phyloP scores from a whole-genome alignment of 1,140 invertebrate species.

The Cydia amplana region DNA sequence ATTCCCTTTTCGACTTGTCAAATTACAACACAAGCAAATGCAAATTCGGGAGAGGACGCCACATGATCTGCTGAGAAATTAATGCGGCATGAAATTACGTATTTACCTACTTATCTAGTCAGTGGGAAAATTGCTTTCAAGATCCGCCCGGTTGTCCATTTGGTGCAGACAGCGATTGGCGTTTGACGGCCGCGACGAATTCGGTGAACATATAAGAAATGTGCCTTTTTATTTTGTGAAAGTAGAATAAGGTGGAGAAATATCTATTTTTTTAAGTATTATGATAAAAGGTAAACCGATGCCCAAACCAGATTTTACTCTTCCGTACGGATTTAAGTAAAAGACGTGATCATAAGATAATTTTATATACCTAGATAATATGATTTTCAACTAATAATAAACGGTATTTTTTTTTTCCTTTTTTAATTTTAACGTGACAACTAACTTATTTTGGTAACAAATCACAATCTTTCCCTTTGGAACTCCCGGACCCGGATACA shows the following conservation, averaged over 20 bases:
- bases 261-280: background rate
- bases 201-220: conserved; percentile 32
- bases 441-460: conserved; percentile 10
- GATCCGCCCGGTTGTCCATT: conserved; percentile 57
- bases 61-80: conserved; percentile 60
- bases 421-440: no score
- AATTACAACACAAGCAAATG: conserved; percentile 44
- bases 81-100: conserved; percentile 72
- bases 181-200: conserved; percentile 49
- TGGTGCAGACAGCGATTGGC: conserved; percentile 54
- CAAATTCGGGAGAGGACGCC: conserved; percentile 46
- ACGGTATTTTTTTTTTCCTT: no score
- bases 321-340: background rate
- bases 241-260: background rate
- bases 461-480: conserved; percentile 35
- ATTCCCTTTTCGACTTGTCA: conserved; percentile 1
- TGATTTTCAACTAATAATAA: no score
- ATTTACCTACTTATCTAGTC: conserved; percentile 73
- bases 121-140: conserved; percentile 68
- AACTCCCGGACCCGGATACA: conserved; percentile 1
- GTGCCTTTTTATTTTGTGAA: conserved; percentile 33
- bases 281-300: background rate
- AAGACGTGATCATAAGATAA: no score
- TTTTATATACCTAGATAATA: no score
- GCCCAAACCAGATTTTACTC: no score